Evolutionary conservation across 2,888 invertebrate genomes (phyloP).

Genomic region (Ptilodon capucinus): DNA sequence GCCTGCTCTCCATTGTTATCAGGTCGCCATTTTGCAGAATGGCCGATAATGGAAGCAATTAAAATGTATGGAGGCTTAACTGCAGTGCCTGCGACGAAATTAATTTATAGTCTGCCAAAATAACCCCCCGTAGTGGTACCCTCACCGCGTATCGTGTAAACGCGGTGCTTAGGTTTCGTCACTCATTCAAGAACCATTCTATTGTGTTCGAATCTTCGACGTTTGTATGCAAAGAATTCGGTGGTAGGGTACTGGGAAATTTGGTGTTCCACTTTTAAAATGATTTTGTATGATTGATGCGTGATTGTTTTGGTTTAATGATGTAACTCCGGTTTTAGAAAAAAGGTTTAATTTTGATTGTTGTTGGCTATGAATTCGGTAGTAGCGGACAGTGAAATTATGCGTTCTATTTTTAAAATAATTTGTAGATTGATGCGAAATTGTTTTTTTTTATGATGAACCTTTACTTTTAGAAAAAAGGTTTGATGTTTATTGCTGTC

Average conservation of each 20-base stretch:
- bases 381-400: no score
- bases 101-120: slow-evolving; percentile 78
- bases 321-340: no score
- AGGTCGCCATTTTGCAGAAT: slow-evolving; percentile 69
- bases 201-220: slow-evolving; percentile 12
- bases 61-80: slow-evolving; percentile 82
- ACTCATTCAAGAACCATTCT: slow-evolving; percentile 18
- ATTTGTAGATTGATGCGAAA: no score
- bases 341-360: no score
- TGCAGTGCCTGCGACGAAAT: slow-evolving; percentile 77
- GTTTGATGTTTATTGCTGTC: no score
- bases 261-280: no score
- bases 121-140: slow-evolving; percentile 55
- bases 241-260: not conserved
- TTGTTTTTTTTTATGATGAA: no score
- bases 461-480: no score
- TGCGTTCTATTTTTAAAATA: no score
- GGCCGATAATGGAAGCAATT: slow-evolving; percentile 80
- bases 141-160: slow-evolving; percentile 49
- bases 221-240: not conserved
- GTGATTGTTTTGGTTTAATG: no score
- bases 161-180: slow-evolving; percentile 52
- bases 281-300: no score
- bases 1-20: slow-evolving; percentile 64
- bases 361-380: no score